Base-by-base conservation (phyloP, 2,888 invertebrate genomes). In the Agrochola lychnidis region DNA sequence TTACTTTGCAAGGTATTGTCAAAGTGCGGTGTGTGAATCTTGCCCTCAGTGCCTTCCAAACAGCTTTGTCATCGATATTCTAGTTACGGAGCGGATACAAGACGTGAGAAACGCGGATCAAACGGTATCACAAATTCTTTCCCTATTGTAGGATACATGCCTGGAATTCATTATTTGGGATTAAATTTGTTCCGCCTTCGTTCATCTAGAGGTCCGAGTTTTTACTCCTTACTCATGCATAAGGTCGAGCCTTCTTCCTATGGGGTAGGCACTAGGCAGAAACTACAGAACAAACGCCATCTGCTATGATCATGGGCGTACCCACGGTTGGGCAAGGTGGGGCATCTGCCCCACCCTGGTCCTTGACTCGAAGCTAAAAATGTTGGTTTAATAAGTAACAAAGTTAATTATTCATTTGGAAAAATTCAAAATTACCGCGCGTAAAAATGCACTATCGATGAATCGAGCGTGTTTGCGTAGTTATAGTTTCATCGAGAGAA, bases 61-160 rank as follows among this genome's bases (percentile, higher is more conserved):
- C 63, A 62, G 82, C 78, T 76, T 70, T 73, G 89, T 87, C 86
- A 88, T 86, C 81, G 63, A 71, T 78, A 83, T 83, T 84, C 81
- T 85, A 76, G 72, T 78, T 75, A 79, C 76, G 51, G 61, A 80
- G 82, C 87, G 83, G 85, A 86, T 83, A 83, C 78, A 78, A 83
- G 78, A 79, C 84, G 89, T 89, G 88, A 87, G 90, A 89, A 89
- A 82, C 76, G 53, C 66, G 76, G 62, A 83, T 73, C 71, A 63
- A 75, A 53, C 51, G 42, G 51, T 76, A 81, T 82, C 78, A 84
- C 76, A 83, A 85, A 70, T 78, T 79, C 79, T 70, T 70, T 63
- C 73, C 82, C 84, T 84, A 84, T 87, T 80, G 70, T 74, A 53
- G 36, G 64, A 51, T 48, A 66, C 82, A 75, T 80, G 86, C 56